These are phyloP conservation scores for Lota lota DNA, from an alignment of 2,113 vertebrate genomes.

Conservation along the genomic window DNA sequence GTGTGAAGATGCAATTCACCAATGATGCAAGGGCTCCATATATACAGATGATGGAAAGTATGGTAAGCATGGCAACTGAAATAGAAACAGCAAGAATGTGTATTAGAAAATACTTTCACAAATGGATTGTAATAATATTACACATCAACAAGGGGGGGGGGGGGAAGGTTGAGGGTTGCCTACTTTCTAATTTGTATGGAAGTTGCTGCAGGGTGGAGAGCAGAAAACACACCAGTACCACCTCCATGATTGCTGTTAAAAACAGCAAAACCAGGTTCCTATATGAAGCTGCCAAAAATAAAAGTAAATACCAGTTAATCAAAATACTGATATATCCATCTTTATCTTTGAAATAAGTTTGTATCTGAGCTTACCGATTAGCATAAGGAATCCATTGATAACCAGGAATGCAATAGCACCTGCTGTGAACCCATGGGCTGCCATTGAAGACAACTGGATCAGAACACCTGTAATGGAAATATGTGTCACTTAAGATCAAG, in stretches of 20 bases:
- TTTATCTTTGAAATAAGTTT: neutral
- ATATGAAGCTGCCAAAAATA: slow-evolving; percentile 71
- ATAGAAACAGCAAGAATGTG: slow-evolving; percentile 6
- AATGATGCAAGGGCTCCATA: slow-evolving; percentile 81
- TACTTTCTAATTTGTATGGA: slow-evolving; percentile 80
- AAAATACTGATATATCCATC: neutral
- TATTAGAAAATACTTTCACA: neutral
- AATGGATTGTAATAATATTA: no score
- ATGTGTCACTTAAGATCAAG: neutral
- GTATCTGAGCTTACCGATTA: slow-evolving; percentile 71
- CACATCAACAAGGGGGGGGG: no score
- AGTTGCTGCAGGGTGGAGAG: slow-evolving; percentile 79
- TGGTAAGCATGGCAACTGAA: slow-evolving; percentile 75
- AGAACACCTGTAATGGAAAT: slow-evolving; percentile 58
- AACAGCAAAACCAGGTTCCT: slow-evolving; percentile 78
- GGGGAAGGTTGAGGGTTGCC: slow-evolving; percentile 23
- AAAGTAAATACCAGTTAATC: neutral
- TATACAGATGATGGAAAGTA: slow-evolving; percentile 74
- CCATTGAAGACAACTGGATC: slow-evolving; percentile 51
- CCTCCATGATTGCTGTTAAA: slow-evolving; percentile 77
- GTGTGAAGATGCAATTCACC: slow-evolving; percentile 75
- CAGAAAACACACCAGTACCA: slow-evolving; percentile 79
- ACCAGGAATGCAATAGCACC: slow-evolving; percentile 80
- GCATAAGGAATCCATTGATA: slow-evolving; percentile 77
- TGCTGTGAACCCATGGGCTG: slow-evolving; percentile 72